Percentiles rank a stretch among this genome's conserved stretches.
These are phyloP conservation scores for Noctua pronuba DNA, from an alignment of 2,888 invertebrate genomes.

Conservation along the genomic window DNA sequence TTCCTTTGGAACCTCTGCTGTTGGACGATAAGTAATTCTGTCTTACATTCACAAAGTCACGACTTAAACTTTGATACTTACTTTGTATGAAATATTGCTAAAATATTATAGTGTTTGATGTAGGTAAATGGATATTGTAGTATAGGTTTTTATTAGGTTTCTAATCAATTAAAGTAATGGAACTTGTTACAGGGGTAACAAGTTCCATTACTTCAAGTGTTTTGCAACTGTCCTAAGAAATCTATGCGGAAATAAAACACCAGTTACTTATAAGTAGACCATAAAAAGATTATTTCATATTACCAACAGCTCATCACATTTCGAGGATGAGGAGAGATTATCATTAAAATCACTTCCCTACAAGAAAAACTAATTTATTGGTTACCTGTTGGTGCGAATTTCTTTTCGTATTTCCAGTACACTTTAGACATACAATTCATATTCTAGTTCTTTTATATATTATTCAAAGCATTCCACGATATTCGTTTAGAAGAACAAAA, in stretches of 20 bases:
- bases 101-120: background rate
- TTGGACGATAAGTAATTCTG: slow-evolving; percentile 41
- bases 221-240: background rate
- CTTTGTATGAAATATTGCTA: slow-evolving; percentile 7
- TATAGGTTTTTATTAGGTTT: background rate
- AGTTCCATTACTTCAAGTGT: background rate
- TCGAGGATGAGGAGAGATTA: background rate
- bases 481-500: slow-evolving; percentile 34
- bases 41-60: slow-evolving; percentile 20
- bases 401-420: background rate
- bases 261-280: background rate
- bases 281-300: background rate
- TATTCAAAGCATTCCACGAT: slow-evolving; percentile 17
- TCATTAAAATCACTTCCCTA: background rate
- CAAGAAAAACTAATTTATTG: background rate
- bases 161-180: too few species aligned
- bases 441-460: slow-evolving; percentile 11
- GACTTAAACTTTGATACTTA: slow-evolving; percentile 17
- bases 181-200: too few species aligned
- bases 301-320: background rate
- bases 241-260: background rate
- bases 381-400: background rate
- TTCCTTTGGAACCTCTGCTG: slow-evolving; percentile 44
- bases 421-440: slow-evolving; percentile 10
- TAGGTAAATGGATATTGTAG: background rate